A percentile compares a stretch with the other conserved stretches of the same genome.
Conservation (phyloP, 2,797 vertebrate species). For the Enteromius afrohamiltoni region DNA sequence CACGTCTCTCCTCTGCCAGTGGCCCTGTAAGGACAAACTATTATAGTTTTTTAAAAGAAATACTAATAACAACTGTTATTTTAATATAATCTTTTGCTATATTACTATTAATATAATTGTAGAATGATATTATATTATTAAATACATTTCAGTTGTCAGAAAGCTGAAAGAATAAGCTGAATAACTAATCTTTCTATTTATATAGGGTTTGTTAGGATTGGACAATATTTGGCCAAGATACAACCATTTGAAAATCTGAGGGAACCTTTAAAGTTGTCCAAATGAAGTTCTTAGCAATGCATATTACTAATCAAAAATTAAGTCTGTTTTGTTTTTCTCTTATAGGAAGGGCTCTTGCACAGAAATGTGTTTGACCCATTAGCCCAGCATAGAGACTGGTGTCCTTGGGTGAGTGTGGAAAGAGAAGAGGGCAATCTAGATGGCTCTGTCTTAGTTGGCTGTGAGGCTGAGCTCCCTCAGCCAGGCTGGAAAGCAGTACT, state of each 20-base stretch:
- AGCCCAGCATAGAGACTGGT: slow-evolving; percentile 94
- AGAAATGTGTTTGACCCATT: slow-evolving; percentile 87
- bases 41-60: neutral
- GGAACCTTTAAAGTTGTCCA: too few relatives aligned
- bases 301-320: too few relatives aligned
- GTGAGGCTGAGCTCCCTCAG: slow-evolving; percentile 61
- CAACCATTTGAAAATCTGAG: too few relatives aligned
- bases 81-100: neutral
- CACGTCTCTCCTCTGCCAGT: slow-evolving; percentile 84
- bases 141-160: neutral
- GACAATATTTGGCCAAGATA: too few relatives aligned
- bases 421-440: slow-evolving; percentile 60
- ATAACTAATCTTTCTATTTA: too few relatives aligned
- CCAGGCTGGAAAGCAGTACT: slow-evolving; percentile 88
- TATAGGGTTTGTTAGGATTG: too few relatives aligned
- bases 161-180: too few relatives aligned
- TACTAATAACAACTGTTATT: neutral
- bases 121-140: neutral
- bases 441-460: slow-evolving; percentile 28
- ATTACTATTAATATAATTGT: neutral
- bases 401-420: slow-evolving; percentile 86
- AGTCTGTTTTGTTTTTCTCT: slow-evolving; percentile 16
- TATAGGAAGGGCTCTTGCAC: slow-evolving; percentile 78
- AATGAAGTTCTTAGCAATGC: too few relatives aligned
- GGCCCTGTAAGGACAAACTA: slow-evolving; percentile 79